Evolutionary conservation across 2,888 invertebrate species (phyloP).

Genomic region (Hydrotaea cyrtoneurina): DNA sequence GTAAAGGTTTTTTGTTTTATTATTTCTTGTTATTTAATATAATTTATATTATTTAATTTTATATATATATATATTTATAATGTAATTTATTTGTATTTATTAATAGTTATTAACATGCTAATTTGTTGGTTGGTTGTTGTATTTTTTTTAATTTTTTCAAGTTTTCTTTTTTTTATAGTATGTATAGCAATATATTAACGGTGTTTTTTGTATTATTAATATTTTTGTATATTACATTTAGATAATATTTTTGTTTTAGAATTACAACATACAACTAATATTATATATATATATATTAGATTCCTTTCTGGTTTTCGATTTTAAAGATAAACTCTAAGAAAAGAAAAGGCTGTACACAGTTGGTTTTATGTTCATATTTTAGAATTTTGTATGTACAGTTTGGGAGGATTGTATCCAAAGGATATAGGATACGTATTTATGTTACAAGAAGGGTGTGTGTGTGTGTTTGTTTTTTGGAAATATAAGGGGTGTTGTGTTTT

Average conservation of each 20-base stretch:
- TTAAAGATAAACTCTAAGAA: slow-evolving; percentile 43
- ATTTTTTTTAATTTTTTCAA: slow-evolving; percentile 43
- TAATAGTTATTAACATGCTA: slow-evolving; percentile 65
- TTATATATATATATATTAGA: slow-evolving; percentile 23
- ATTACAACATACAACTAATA: slow-evolving; percentile 64
- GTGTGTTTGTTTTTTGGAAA: no score
- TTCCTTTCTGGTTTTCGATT: slow-evolving; percentile 31
- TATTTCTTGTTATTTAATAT: slow-evolving; percentile 49
- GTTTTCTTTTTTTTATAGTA: slow-evolving; percentile 46
- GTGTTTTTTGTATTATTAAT: slow-evolving; percentile 42
- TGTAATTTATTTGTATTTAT: slow-evolving; percentile 57
- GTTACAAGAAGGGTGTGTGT: background rate
- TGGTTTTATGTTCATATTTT: slow-evolving; percentile 42
- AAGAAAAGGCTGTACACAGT: slow-evolving; percentile 59
- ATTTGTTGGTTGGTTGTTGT: slow-evolving; percentile 57
- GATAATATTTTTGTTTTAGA: slow-evolving; percentile 50
- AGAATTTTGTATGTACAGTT: slow-evolving; percentile 39
- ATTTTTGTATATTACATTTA: slow-evolving; percentile 58
- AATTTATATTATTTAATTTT: slow-evolving; percentile 55
- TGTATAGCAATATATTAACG: slow-evolving; percentile 65
- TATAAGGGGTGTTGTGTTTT: background rate
- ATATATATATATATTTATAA: slow-evolving; percentile 61
- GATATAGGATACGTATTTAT: slow-evolving; percentile 13
- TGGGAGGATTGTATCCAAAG: slow-evolving; percentile 22
- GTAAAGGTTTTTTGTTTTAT: slow-evolving; percentile 51